phyloP scores from a whole-genome alignment of 2,888 invertebrate species.

The Microctonus brassicae region DNA sequence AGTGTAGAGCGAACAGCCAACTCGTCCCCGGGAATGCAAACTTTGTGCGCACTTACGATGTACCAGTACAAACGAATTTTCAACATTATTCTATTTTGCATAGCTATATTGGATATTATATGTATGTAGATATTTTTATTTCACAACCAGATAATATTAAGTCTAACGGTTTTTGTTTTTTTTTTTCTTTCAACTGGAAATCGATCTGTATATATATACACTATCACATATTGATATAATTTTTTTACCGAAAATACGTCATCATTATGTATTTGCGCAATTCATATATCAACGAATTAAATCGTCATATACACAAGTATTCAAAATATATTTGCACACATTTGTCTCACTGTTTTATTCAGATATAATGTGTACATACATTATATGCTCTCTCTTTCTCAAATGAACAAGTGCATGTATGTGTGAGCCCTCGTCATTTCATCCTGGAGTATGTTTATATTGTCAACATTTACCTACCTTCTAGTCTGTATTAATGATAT shows the following conservation, averaged over 20 bases:
- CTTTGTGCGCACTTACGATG: not conserved
- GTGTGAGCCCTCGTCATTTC: conserved; percentile 24
- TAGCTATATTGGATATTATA: not conserved
- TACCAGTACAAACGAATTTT: conserved; percentile 9
- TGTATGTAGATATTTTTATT: not conserved
- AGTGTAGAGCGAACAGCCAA: not conserved
- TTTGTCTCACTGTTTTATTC: conserved; percentile 7
- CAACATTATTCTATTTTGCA: not conserved
- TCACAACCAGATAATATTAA: no score
- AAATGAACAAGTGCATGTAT: conserved; percentile 28
- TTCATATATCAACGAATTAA: conserved; percentile 6
- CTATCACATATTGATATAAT: not conserved
- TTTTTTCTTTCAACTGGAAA: no score
- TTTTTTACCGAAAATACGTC: not conserved
- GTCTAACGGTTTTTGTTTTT: no score
- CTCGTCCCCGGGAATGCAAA: not conserved
- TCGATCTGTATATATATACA: no score
- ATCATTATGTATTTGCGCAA: not conserved
- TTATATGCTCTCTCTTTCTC: conserved; percentile 12
- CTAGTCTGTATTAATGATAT: conserved; percentile 52
- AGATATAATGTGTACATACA: not conserved
- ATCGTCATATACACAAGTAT: not conserved
- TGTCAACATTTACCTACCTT: conserved; percentile 52
- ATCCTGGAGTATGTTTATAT: conserved; percentile 45
- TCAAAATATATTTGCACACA: not conserved